Evolutionary conservation across 2,797 vertebrate genomes (phyloP), one percentile per base, ranked within the genome.

Genomic region (Passerculus sandwichensis): DNA sequence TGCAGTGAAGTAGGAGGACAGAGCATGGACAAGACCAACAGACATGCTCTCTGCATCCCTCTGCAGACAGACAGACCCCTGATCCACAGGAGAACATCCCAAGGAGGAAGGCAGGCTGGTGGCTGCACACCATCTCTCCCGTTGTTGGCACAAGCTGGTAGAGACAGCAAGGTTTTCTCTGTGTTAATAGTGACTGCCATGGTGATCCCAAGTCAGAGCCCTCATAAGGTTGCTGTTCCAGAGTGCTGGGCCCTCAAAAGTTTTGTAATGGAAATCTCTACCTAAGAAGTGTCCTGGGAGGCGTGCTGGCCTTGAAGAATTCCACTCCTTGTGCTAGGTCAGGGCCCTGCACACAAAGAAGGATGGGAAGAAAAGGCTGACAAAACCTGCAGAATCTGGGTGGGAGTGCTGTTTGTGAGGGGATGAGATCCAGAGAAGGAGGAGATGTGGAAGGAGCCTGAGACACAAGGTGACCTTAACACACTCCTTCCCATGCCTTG

Each of bases 131-230:
- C 25, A 9, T 82, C 61, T 75, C 57, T 89, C 53, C 65, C 32
- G 3, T 42, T 22, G 1, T 29, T 76, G 50, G 73, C 27, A 5
- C 44, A 86, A 64, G 47, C 65, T 92, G 71, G 51, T 66, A 90
- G 83, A 92, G 60, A 81, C 59, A 71, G 30, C 44, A 51, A 66
- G 38, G n/a, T 80, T 91, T 93, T 65, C 61, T 94, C 64, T 6
- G 0, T 4, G 3, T 82, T 80, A 57, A 57, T 66, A 86, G 74
- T 62, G 72, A 76, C 51, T 73, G 44, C 16, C 32, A 34, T 21
- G 21, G 38, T 62, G 77, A 54, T 30, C 56, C 71, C 32, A 84
- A 64, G 48, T 66, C 9, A 3, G 30, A 85, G 48, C 7, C 47
- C 53, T 32, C 3, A 2, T 59, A 66, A 78, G 27, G 42, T 40